phyloP scores from a whole-genome alignment of 2,888 invertebrate species.

The Metopia argyrocephala region DNA sequence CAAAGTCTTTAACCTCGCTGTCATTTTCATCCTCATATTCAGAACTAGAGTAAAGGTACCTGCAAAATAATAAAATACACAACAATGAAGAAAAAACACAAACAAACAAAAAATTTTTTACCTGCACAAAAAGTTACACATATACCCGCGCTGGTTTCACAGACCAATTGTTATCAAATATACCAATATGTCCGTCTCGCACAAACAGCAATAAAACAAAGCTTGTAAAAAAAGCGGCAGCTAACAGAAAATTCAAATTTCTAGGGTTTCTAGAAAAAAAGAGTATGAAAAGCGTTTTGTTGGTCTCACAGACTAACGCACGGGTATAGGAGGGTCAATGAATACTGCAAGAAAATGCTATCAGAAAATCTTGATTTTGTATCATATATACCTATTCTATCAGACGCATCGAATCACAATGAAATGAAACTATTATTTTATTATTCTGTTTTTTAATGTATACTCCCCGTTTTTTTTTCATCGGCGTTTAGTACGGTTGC shows the following conservation, averaged over 20 bases:
- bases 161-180: slow-evolving; percentile 8
- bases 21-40: too few relatives aligned
- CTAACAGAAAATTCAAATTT: neutral
- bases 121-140: slow-evolving; percentile 22
- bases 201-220: neutral
- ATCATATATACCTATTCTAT: too few relatives aligned
- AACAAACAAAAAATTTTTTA: slow-evolving; percentile 2
- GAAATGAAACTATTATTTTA: too few relatives aligned
- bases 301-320: neutral
- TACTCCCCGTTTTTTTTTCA: too few relatives aligned
- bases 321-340: neutral
- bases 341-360: too few relatives aligned
- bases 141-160: slow-evolving; percentile 28
- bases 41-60: neutral
- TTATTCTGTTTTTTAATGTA: too few relatives aligned
- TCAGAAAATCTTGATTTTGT: too few relatives aligned
- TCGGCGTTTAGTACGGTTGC: too few relatives aligned
- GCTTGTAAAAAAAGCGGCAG: neutral
- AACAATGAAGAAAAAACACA: too few relatives aligned
- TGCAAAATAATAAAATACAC: neutral
- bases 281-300: neutral
- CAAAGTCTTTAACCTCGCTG: too few relatives aligned
- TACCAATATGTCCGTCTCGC: slow-evolving; percentile 11
- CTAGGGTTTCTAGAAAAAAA: neutral
- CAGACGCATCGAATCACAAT: too few relatives aligned